Evolutionary conservation across 2,113 vertebrate species (phyloP).

Genomic region (Oreochromis spilurus): DNA sequence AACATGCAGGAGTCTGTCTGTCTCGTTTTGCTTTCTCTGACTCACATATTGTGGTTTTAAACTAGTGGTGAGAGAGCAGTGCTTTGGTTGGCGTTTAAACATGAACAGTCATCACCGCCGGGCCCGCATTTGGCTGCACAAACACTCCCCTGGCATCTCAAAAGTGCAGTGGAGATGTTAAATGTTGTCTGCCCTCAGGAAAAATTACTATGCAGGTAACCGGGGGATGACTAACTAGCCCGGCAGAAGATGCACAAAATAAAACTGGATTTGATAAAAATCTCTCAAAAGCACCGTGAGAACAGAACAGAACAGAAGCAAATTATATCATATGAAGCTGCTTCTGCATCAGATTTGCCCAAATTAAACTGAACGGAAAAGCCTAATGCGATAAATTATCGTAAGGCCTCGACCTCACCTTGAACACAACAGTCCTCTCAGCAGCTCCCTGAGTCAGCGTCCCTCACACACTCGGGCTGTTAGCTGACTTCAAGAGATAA

Average conservation of each 20-base stretch:
- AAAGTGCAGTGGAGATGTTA: slow-evolving; percentile 2
- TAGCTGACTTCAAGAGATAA: slow-evolving; percentile 50
- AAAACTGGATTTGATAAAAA: background rate
- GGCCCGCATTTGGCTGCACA: slow-evolving; percentile 19
- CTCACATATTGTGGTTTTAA: slow-evolving; percentile 35
- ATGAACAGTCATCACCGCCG: slow-evolving; percentile 28
- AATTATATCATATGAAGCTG: background rate
- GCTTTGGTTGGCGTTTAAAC: slow-evolving; percentile 19
- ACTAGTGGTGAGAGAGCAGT: background rate
- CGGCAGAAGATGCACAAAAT: background rate
- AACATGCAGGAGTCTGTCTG: background rate
- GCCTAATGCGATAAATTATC: background rate
- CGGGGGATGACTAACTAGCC: background rate
- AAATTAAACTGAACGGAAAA: background rate
- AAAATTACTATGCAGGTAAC: background rate
- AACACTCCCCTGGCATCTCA: slow-evolving; percentile 4
- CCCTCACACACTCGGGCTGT: slow-evolving; percentile 39
- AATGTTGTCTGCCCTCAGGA: background rate
- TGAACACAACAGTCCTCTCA: slow-evolving; percentile 44
- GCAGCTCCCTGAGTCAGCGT: slow-evolving; percentile 58
- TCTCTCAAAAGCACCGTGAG: background rate
- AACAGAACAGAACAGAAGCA: background rate
- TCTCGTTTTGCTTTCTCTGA: slow-evolving; percentile 17
- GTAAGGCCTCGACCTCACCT: slow-evolving; percentile 57
- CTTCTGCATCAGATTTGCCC: background rate